Evolutionary conservation across 53 echinoderm and acorn worm species (phyloP), one percentile per base, ranked within the genome.

Genomic region (Mesocentrotus franciscanus): DNA sequence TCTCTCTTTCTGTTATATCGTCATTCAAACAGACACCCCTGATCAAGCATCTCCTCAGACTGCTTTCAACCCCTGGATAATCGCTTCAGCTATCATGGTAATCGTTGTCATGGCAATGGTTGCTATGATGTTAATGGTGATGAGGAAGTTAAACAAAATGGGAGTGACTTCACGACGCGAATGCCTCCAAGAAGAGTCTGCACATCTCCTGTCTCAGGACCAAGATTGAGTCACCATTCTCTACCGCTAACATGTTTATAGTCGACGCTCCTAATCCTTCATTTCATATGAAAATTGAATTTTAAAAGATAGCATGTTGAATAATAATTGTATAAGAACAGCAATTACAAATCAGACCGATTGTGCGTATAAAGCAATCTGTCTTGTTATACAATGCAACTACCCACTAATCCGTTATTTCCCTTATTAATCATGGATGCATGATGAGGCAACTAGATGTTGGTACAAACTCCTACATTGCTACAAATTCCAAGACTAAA

Each of bases 41-140:
- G 87, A 58, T 87, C n/a, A 57, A 4, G 87, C 26, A 87, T 58
- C 87, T 15, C 58, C 20, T 58, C n/a, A 87, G 29, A 83, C 94
- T 36, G 14, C 72, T 56, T 75, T 92, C 60, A 94, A 94, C 83
- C 94, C 94, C 0, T 94, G 94, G 94, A 94, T 94, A 55, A 58
- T 94, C 39, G 94, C 94, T 30, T 59, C 66, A 24, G 94, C 35
- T 34, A 27, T 30, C 32, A 78, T 94, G 94, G 79, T 60, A 58
- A 60, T 35, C 32, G 57, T 94, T 60, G 83, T 94, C 62, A 56
- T 78, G 18, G 83, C 27, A 58, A 81, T 94, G 94, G 79, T 83
- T 62, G 94, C 83, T 30, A 61, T 83, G 84, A 94, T 94, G 94
- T 58, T 81, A 13, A 32, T 94, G 17, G 34, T 94, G 9, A 57